phyloP scores from a whole-genome alignment of 2,113 vertebrate genomes.

The Cephalopholis sonnerati region DNA sequence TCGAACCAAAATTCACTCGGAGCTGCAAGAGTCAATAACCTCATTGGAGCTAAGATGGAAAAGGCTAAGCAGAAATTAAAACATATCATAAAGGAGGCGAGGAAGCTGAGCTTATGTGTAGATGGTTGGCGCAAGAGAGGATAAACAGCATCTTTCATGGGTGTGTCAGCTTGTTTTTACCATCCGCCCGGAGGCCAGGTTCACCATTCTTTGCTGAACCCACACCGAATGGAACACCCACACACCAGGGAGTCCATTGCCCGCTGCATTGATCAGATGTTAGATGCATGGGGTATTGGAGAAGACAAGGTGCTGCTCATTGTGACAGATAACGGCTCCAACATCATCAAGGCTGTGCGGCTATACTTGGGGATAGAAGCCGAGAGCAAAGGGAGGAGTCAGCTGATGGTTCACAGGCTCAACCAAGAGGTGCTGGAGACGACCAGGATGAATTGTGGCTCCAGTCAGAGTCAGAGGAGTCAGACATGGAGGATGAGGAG shows the following conservation, averaged over 20 bases:
- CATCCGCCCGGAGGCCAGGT: background rate
- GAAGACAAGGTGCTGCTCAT: constrained; percentile 1
- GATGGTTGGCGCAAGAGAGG: background rate
- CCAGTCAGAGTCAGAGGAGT: background rate
- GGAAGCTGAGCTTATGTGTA: background rate
- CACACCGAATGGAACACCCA: background rate
- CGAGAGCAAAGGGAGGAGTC: background rate
- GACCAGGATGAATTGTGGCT: background rate
- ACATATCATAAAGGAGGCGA: background rate
- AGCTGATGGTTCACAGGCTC: background rate
- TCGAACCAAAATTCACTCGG: too few relatives aligned
- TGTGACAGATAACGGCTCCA: constrained; percentile 1
- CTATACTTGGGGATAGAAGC: background rate
- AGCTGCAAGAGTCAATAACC: too few relatives aligned
- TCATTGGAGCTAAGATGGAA: background rate
- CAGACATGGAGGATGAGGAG: background rate
- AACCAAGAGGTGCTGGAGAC: background rate
- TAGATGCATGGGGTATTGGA: background rate
- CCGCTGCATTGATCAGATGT: background rate
- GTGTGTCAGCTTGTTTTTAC: background rate
- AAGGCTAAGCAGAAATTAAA: background rate
- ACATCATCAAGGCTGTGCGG: background rate
- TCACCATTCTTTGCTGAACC: background rate
- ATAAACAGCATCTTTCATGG: background rate
- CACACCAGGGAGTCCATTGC: background rate